Conservation (phyloP, 2,888 invertebrate species). For the Acanthosepion esculentum region DNA sequence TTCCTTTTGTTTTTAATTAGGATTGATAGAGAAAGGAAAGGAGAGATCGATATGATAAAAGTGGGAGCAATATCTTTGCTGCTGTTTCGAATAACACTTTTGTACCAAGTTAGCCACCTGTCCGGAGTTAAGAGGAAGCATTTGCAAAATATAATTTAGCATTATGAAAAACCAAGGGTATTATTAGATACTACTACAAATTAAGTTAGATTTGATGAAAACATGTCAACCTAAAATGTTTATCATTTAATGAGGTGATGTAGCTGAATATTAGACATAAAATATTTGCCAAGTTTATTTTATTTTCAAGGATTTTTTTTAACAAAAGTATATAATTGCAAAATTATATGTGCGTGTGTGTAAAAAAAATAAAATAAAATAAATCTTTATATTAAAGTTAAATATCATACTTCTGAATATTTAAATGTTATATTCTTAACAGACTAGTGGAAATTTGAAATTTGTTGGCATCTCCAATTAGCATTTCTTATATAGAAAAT, state of each 20-base stretch:
- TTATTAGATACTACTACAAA: background rate
- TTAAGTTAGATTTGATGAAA: background rate
- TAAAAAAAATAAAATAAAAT: too few species aligned
- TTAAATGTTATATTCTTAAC: too few species aligned
- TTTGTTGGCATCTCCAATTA: too few species aligned
- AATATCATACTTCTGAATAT: too few species aligned
- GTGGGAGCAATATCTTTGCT: background rate
- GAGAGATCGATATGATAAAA: background rate
- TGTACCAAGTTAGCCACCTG: conserved; percentile 11
- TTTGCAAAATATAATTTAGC: background rate
- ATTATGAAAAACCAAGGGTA: background rate
- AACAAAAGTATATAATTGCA: too few species aligned
- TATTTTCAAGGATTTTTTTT: too few species aligned
- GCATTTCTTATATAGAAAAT: too few species aligned
- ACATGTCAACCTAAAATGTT: background rate
- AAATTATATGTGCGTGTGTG: too few species aligned
- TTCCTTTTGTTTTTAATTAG: background rate
- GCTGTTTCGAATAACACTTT: background rate
- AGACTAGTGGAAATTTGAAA: too few species aligned
- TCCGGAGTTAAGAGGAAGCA: background rate
- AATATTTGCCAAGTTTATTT: too few species aligned
- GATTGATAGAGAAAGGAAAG: background rate
- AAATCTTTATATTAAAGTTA: too few species aligned
- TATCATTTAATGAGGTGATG: background rate
- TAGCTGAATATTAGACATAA: too few species aligned